Evolutionary conservation across 2,888 invertebrate species (phyloP), one percentile per base, ranked within the genome.

Genomic region (Trissoscelio sp.): DNA sequence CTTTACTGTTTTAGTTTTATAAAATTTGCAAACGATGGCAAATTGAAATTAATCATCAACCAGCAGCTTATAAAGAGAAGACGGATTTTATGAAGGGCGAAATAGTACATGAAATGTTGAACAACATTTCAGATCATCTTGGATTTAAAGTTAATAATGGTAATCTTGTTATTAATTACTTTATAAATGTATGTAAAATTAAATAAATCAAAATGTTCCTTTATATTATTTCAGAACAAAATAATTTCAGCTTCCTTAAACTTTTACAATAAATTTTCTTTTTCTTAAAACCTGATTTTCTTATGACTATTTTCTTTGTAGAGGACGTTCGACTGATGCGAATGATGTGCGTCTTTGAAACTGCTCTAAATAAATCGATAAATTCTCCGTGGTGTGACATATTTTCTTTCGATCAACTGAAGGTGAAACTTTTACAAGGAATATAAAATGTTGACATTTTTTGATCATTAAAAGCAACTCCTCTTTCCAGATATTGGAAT

Each of bases 351-450:
- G 95, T 94, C 0, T 97, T 95, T 91, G 97, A 97, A 92, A 96
- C 95, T 3, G 95, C 97, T n/a, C 96, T 96, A 96, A 92, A 94
- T 78, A 93, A 93, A 83, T 87, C 88, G 28, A 86, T 89, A 39
- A 73, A 85, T 42, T 96, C 97, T 4, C 95, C 96, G 0, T 97
- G 97, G 97, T 97, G 97, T 92, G 93, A 93, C 83, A 92, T 94
- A 31, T 95, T 97, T 88, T 93, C 94, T 83, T 87, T 92, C 73
- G 91, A 94, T 3, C 93, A 94, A 83, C 92, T 95, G 2, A 91
- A 92, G 90, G 93, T 93, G 39, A 24, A 42, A 22, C 6, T 51
- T 51, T 28, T 12, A 42, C 11, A 9, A 28, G 12, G n/a, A n/a
- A 57, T 39, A 57, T 20, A 4, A n/a, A 20, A 57, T 11, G 3